Conservation (phyloP, 2,888 invertebrate genomes). For the Heteromurus nitidus region DNA sequence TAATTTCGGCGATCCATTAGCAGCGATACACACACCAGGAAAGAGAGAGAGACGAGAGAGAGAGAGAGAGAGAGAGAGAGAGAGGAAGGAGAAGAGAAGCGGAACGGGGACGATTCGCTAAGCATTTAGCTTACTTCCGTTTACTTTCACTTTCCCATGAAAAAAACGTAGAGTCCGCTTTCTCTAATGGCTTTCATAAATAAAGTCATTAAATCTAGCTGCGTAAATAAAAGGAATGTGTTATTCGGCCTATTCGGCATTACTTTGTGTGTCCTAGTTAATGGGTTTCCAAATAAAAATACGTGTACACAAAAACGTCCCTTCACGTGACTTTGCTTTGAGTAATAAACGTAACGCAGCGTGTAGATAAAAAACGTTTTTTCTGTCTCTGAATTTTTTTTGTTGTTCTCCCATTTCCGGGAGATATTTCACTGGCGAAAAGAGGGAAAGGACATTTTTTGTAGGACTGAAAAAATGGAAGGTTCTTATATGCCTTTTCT, state of each 20-base stretch:
- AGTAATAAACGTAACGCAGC: too few relatives aligned
- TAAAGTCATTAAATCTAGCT: constrained; percentile 25
- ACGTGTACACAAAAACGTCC: too few relatives aligned
- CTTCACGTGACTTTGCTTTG: too few relatives aligned
- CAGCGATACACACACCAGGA: not conserved
- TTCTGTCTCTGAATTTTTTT: too few relatives aligned
- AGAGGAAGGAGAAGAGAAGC: not conserved
- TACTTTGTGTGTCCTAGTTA: too few relatives aligned
- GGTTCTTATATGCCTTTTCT: too few relatives aligned
- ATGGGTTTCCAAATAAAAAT: constrained; percentile 15
- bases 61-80: not conserved
- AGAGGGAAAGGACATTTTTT: too few relatives aligned
- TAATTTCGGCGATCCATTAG: constrained; percentile 18
- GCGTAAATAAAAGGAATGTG: constrained; percentile 21
- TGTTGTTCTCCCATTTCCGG: not conserved
- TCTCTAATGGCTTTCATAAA: constrained; percentile 29
- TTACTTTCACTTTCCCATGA: not conserved
- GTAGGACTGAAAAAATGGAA: too few relatives aligned
- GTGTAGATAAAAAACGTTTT: too few relatives aligned
- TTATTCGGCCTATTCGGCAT: too few relatives aligned
- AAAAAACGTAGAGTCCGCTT: not conserved
- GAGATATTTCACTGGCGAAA: too few relatives aligned
- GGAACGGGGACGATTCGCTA: not conserved
- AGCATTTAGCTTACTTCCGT: not conserved
- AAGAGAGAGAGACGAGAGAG: not conserved